Evolutionary conservation across 2,797 vertebrate genomes (phyloP).

Genomic region (Periparus ater): DNA sequence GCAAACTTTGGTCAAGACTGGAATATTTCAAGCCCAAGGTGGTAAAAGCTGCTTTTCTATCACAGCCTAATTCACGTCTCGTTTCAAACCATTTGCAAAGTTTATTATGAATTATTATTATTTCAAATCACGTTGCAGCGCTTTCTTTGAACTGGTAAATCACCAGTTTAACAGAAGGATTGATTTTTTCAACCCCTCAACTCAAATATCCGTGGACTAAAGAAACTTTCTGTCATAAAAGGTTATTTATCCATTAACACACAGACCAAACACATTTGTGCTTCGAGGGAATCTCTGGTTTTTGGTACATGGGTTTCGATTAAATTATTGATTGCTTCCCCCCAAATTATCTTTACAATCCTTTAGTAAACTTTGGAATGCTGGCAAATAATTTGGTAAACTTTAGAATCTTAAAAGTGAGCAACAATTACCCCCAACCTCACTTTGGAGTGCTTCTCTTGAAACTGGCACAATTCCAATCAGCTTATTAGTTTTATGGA

Average conservation of each 20-base stretch:
- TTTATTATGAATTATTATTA: background rate
- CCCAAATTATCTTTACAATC: background rate
- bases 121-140: background rate
- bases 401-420: background rate
- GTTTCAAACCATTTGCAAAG: background rate
- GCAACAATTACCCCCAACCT: background rate
- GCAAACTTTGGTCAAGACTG: background rate
- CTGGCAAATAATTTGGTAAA: background rate
- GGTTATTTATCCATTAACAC: background rate
- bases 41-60: background rate
- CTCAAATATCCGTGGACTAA: background rate
- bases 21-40: background rate
- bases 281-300: background rate
- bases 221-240: background rate
- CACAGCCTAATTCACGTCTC: background rate
- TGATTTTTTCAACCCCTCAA: background rate
- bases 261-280: background rate
- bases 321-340: background rate
- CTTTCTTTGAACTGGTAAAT: background rate
- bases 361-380: background rate
- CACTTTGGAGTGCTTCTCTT: background rate
- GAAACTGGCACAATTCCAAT: background rate
- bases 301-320: background rate
- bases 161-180: background rate
- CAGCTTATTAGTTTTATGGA: conserved; percentile 8